These are phyloP conservation scores for Dromiciops gliroides DNA, from an alignment of 2,113 vertebrate genomes.

Conservation along the genomic window DNA sequence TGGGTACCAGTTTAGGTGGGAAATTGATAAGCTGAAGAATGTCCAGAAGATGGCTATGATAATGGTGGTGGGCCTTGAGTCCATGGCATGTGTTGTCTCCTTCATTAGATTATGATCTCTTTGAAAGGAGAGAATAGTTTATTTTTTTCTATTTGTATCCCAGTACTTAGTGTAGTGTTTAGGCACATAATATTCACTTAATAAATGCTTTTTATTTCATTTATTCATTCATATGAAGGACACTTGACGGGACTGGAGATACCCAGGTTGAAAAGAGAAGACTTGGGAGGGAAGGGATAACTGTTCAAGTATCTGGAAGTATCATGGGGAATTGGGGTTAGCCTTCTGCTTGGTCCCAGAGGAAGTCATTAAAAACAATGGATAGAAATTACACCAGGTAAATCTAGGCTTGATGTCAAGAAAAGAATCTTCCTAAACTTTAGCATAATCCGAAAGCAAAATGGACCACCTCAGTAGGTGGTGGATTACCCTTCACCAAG, in stretches of 20 bases:
- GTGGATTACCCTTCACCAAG: not conserved
- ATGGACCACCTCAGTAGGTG: not conserved
- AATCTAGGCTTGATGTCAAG: not conserved
- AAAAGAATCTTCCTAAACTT: not conserved
- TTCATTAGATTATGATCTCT: not conserved
- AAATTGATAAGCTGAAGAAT: too few relatives aligned
- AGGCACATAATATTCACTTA: too few relatives aligned
- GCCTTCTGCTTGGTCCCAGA: not conserved
- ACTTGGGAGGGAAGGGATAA: too few relatives aligned
- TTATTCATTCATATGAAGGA: not conserved
- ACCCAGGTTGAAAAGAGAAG: not conserved
- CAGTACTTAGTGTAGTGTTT: not conserved
- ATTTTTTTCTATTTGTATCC: not conserved
- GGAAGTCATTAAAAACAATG: too few relatives aligned
- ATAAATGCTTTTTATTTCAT: not conserved
- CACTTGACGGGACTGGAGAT: not conserved
- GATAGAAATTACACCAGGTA: too few relatives aligned
- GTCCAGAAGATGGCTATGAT: not conserved
- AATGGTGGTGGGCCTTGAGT: not conserved
- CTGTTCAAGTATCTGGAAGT: not conserved
- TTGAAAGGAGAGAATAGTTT: not conserved
- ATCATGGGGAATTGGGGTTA: not conserved
- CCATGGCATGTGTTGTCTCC: not conserved
- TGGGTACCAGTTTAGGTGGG: not conserved
- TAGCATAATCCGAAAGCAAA: not conserved